These are phyloP conservation scores for Protobothrops mucrosquamatus DNA, from an alignment of 2,113 vertebrate species.

Conservation along the genomic window DNA sequence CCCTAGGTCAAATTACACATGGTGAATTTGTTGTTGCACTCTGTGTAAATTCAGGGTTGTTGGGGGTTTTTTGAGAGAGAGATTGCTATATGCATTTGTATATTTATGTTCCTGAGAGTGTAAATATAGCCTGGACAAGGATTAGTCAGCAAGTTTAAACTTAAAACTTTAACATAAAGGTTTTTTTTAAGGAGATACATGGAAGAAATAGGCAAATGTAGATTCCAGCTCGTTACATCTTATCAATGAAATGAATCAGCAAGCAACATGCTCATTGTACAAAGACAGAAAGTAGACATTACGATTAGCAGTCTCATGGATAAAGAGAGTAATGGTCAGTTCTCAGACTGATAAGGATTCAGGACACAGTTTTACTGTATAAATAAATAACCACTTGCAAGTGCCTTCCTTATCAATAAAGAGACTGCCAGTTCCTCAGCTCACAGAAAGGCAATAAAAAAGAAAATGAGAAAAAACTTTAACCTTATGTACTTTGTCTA, in stretches of 20 bases:
- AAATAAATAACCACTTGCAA: background rate
- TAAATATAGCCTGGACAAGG: background rate
- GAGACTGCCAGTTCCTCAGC: background rate
- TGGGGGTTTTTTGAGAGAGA: background rate
- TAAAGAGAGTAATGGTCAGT: background rate
- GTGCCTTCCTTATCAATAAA: background rate
- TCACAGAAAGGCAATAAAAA: background rate
- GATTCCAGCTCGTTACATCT: background rate
- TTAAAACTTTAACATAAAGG: background rate
- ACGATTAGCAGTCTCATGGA: background rate
- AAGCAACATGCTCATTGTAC: background rate
- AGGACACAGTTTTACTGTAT: background rate
- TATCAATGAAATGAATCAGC: background rate
- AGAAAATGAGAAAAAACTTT: background rate
- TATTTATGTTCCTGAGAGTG: background rate
- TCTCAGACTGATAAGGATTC: background rate
- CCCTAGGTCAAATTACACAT: background rate
- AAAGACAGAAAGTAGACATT: background rate
- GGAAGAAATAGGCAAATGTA: background rate
- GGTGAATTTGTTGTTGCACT: background rate
- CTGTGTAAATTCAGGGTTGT: background rate
- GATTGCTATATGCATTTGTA: background rate
- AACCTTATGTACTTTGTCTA: background rate
- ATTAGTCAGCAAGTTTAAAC: background rate
- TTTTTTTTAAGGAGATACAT: background rate